A percentile compares a stretch with the other conserved stretches of the same genome.
phyloP scores from a whole-genome alignment of 2,797 vertebrate genomes.

The Corythornis leucogaster region DNA sequence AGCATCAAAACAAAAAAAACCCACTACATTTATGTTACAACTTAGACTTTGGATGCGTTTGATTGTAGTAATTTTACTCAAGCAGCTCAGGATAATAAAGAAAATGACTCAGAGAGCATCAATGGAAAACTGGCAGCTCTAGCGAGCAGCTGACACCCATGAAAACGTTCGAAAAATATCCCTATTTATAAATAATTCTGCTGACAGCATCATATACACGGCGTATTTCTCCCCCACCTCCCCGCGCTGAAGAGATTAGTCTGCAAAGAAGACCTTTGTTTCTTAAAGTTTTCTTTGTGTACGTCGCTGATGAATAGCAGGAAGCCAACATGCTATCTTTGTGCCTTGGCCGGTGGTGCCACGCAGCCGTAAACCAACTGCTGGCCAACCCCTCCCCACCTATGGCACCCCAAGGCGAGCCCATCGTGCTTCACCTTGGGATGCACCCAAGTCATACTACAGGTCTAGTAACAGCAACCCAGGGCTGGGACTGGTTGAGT shows the following conservation, averaged over 20 bases:
- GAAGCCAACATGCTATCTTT: conserved; percentile 31
- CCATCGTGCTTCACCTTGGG: rapidly evolving
- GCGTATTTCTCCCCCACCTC: background rate
- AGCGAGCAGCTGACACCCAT: conserved; percentile 66
- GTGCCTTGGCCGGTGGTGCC: background rate
- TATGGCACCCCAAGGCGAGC: background rate
- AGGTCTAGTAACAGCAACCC: background rate
- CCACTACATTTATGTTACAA: conserved; percentile 9
- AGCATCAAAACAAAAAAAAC: background rate
- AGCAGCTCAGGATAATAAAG: conserved; percentile 53
- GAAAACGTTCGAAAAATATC: conserved; percentile 66
- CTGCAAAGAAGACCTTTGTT: conserved; percentile 43
- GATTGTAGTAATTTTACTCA: conserved; percentile 62
- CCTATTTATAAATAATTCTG: conserved; percentile 67
- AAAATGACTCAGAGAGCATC: conserved; percentile 58
- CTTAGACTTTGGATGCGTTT: conserved; percentile 42
- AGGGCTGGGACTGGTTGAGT: background rate
- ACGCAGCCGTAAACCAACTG: rapidly evolving
- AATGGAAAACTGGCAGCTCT: conserved; percentile 67
- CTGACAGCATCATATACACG: conserved; percentile 13
- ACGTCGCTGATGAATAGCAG: background rate
- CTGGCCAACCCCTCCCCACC: background rate
- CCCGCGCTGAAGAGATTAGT: conserved; percentile 28
- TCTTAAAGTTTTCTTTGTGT: conserved; percentile 39
- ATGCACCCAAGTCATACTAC: rapidly evolving